A percentile compares a stretch with the other conserved stretches of the same genome.
Evolutionary conservation across 2,113 vertebrate species (phyloP).

Genomic region (Asarcornis scutulata): DNA sequence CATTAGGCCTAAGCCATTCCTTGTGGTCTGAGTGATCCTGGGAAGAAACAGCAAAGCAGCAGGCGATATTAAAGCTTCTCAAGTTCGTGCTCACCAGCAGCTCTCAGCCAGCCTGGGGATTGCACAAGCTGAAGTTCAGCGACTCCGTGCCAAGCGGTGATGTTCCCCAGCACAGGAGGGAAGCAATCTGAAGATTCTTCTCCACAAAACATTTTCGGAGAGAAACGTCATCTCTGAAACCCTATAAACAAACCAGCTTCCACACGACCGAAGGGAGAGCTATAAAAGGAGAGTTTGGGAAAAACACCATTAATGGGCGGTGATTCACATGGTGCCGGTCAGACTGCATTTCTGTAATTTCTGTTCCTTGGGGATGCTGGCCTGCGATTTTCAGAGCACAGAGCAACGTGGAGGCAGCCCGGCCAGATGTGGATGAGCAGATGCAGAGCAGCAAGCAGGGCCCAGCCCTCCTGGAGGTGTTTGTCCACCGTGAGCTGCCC

Average conservation of each 20-base stretch:
- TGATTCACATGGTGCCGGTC: not conserved
- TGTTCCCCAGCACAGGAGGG: not conserved
- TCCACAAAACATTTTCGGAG: slow-evolving; percentile 6
- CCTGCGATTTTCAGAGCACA: not conserved
- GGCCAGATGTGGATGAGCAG: accelerated
- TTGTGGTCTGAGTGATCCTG: accelerated
- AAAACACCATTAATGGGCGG: not conserved
- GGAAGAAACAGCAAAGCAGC: not conserved
- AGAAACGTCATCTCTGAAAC: slow-evolving; percentile 1
- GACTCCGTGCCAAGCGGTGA: not conserved
- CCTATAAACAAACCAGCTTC: not conserved
- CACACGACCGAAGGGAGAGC: not conserved
- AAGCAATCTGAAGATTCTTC: not conserved
- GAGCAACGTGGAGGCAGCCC: not conserved
- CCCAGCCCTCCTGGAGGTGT: not conserved
- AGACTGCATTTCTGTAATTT: not conserved
- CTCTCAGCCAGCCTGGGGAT: not conserved
- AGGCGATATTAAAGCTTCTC: accelerated
- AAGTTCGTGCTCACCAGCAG: accelerated
- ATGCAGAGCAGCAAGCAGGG: accelerated
- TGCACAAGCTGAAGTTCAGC: not conserved
- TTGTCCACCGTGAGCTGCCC: no score
- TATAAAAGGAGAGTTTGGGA: slow-evolving; percentile 46
- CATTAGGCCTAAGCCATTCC: not conserved
- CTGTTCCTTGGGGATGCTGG: not conserved